Base-by-base conservation (phyloP, 2,888 invertebrate genomes). In the Drosophila mulleri region DNA sequence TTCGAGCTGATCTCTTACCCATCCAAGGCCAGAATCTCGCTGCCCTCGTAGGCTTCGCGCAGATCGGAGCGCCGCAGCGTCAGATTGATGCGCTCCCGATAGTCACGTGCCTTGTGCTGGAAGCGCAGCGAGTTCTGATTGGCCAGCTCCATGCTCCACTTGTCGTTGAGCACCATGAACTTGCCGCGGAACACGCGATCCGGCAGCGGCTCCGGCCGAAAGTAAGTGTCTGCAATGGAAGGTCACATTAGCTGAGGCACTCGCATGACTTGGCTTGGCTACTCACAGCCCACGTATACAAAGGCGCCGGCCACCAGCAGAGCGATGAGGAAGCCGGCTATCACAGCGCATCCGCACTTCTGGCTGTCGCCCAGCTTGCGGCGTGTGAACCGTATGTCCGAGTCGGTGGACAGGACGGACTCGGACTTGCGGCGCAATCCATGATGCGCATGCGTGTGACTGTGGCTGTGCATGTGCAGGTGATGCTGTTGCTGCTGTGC, bases 301-400 rank as follows among this genome's bases (percentile, higher is more conserved):
- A 94, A 94, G 52, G 94, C 94, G 94, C 94, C 95, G 66, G 96
- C 95, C 72, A 96, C 94, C 48, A 98, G 94, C 37, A 97, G 94
- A 75, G 97, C 95, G 73, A 97, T 94, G 58, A 98, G 94, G 90
- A 98, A 95, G 20, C 96, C 96, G 39, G 97, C 96, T 69, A 97
- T 94, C 67, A 98, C 96, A 86, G 96, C 97, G 93, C 98, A 97
- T 88, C 97, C 97, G 86, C 97, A 97, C 90, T 96, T 95, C 92
- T 97, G 96, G 80, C 97, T 96, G 63, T 97, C 96, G 78, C 96
- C 96, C 81, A 97, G 94, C 93, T 97, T 97, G 88, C 96, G 95
- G 61, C 97, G 94, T 18, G 97, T 97, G 93, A 98, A 98, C 80
- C 97, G 94, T 92, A 98, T 97, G 93, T 98, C 97, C 86, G 97